Evolutionary conservation across 1,140 invertebrate genomes (phyloP).

Genomic region (Zaprionus camerounensis): DNA sequence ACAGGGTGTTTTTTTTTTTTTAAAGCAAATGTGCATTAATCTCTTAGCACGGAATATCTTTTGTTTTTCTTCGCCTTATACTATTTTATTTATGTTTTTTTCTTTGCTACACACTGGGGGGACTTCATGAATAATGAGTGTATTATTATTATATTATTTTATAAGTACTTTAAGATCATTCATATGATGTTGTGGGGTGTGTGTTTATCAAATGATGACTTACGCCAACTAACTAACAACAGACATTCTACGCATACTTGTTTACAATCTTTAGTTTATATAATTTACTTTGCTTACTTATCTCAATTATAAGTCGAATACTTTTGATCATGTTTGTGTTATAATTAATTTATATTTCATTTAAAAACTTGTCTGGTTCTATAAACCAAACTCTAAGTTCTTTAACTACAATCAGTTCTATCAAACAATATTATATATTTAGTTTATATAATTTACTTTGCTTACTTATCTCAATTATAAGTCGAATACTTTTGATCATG

Average conservation of each 20-base stretch:
- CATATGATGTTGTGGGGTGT: not conserved
- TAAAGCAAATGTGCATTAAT: constrained; percentile 21
- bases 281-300: too few relatives aligned
- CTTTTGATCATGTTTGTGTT: not conserved
- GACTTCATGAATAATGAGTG: not conserved
- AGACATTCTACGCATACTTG: not conserved
- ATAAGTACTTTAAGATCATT: constrained; percentile 7
- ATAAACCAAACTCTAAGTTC: not conserved
- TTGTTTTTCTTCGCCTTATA: not conserved
- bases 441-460: not conserved
- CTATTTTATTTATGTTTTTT: not conserved
- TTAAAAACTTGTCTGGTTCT: not conserved
- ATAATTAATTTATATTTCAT: not conserved
- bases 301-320: too few relatives aligned
- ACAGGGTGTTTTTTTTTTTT: constrained; percentile 6
- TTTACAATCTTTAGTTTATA: not conserved
- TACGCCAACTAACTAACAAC: not conserved
- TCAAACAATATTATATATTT: too few relatives aligned
- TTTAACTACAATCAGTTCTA: not conserved
- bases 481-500: too few relatives aligned
- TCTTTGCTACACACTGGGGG: constrained; percentile 11
- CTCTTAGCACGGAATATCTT: not conserved
- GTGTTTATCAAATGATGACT: not conserved
- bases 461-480: too few relatives aligned
- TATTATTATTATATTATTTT: not conserved